Conservation (phyloP, 2,797 vertebrate genomes). For the Rhynchonycteris naso region DNA sequence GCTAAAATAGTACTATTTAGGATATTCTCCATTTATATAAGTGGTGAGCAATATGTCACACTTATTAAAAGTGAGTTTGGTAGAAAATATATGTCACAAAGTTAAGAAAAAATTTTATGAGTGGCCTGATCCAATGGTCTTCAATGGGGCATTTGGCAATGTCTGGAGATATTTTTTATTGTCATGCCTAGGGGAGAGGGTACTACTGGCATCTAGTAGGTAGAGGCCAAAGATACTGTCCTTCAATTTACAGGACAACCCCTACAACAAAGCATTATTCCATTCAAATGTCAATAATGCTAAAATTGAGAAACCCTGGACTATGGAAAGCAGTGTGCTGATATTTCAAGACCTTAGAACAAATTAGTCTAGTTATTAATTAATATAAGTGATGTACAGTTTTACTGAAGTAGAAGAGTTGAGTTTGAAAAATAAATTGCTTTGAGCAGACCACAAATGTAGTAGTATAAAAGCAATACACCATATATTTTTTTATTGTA, state of each 20-base stretch:
- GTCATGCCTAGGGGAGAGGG: background rate
- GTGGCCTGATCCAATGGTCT: background rate
- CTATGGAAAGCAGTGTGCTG: background rate
- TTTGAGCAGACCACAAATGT: background rate
- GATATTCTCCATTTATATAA: background rate
- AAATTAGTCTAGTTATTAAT: slow-evolving; percentile 6
- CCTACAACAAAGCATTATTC: background rate
- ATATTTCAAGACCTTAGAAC: background rate
- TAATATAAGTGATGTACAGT: background rate
- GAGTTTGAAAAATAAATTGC: background rate
- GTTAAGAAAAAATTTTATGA: slow-evolving; percentile 16
- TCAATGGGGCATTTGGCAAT: background rate
- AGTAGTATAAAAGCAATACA: background rate
- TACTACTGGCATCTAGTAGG: background rate
- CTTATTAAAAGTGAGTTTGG: background rate
- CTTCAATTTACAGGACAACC: background rate
- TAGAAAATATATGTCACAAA: background rate
- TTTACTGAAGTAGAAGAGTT: background rate
- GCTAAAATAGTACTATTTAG: background rate
- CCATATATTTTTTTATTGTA: background rate
- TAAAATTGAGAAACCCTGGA: background rate
- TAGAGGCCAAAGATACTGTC: background rate
- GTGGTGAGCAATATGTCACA: background rate
- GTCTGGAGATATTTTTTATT: background rate
- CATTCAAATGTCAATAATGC: background rate